Evolutionary conservation across 1,140 invertebrate genomes (phyloP).

Genomic region (Platyscapa corneri): DNA sequence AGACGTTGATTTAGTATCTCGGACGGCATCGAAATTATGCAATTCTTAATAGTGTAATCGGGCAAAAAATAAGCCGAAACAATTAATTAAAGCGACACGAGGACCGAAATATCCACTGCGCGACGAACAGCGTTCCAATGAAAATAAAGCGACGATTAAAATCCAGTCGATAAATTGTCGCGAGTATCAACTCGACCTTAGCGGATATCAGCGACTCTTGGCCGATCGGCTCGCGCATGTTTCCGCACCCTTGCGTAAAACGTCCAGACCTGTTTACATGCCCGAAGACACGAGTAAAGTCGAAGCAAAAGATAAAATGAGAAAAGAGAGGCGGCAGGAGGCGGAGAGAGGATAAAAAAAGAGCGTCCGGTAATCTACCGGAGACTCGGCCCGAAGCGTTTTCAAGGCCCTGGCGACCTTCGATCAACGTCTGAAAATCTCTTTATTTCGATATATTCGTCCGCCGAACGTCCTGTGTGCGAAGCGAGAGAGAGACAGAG

Average conservation of each 20-base stretch:
- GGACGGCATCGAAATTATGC: background rate
- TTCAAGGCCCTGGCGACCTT: constrained; percentile 57
- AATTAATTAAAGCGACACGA: background rate
- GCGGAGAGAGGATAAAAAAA: background rate
- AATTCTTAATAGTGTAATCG: background rate
- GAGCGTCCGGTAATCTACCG: background rate
- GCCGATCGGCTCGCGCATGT: background rate
- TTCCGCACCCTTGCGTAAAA: constrained; percentile 29
- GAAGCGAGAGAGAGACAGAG: too few species aligned
- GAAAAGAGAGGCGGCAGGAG: background rate
- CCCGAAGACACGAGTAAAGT: background rate
- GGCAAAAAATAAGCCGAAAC: background rate
- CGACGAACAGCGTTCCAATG: background rate
- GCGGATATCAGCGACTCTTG: background rate
- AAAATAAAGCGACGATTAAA: background rate
- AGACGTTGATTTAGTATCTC: too few species aligned
- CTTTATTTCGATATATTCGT: constrained; percentile 31
- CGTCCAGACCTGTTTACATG: constrained; percentile 38
- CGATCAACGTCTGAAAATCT: constrained; percentile 52
- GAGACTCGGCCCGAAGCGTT: constrained; percentile 40
- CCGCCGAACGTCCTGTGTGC: constrained; percentile 22
- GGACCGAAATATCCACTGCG: background rate
- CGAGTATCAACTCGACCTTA: background rate
- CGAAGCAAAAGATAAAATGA: background rate
- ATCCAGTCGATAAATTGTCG: background rate